These are phyloP conservation scores for Drosophila erecta DNA, from an alignment of 1,140 invertebrate species.

Conservation along the genomic window DNA sequence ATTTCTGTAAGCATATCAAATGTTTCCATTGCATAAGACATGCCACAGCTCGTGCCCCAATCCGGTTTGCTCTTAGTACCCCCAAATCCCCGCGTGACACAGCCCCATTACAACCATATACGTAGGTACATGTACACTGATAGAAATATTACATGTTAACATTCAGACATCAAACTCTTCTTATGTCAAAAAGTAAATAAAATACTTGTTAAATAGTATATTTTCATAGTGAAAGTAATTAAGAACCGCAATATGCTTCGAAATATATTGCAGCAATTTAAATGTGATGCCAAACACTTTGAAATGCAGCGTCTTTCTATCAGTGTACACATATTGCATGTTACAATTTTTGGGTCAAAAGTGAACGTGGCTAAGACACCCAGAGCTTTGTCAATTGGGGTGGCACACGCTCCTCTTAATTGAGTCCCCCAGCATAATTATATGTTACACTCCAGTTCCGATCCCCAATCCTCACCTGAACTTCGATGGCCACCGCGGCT, in stretches of 20 bases:
- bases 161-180: too few species aligned
- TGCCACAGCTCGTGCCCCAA: slow-evolving; percentile 35
- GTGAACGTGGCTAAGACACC: slow-evolving; percentile 65
- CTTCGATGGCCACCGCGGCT: slow-evolving; percentile 61
- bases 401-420: slow-evolving; percentile 41
- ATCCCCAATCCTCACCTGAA: slow-evolving; percentile 63
- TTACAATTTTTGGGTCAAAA: slow-evolving; percentile 84
- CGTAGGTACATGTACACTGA: not conserved
- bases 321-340: slow-evolving; percentile 33
- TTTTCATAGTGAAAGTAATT: too few species aligned
- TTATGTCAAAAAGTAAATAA: too few species aligned
- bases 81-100: slow-evolving; percentile 21
- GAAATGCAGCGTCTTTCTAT: too few species aligned
- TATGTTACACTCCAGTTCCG: slow-evolving; percentile 1
- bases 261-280: too few species aligned
- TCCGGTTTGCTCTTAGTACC: slow-evolving; percentile 60
- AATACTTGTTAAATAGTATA: too few species aligned
- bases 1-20: slow-evolving; percentile 70
- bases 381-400: slow-evolving; percentile 43
- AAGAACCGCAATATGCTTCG: too few species aligned
- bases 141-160: too few species aligned
- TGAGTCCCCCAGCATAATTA: slow-evolving; percentile 41
- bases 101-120: slow-evolving; percentile 42
- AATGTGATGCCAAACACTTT: too few species aligned
- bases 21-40: slow-evolving; percentile 52